phyloP scores from a whole-genome alignment of 2,113 vertebrate genomes.

The Nicator chloris region DNA sequence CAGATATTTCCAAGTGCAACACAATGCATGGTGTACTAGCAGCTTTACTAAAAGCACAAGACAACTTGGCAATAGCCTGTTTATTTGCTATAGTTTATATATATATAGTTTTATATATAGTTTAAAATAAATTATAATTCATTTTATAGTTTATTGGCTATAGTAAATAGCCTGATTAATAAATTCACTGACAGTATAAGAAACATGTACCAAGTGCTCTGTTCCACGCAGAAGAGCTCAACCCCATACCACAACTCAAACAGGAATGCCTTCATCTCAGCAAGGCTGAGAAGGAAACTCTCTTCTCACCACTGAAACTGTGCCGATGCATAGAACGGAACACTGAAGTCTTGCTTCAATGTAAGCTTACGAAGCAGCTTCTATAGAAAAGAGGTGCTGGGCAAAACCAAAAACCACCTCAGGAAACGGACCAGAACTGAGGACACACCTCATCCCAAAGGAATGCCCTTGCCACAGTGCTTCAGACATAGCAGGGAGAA shows the following conservation, averaged over 20 bases:
- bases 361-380: not conserved
- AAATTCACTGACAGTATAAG: not conserved
- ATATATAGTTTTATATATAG: too few species aligned
- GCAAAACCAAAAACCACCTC: not conserved
- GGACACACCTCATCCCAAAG: not conserved
- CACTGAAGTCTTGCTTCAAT: not conserved
- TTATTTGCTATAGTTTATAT: too few species aligned
- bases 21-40: not conserved
- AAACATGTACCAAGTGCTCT: not conserved
- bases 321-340: accelerated
- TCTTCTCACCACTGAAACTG: not conserved
- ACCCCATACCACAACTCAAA: not conserved
- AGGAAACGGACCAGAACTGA: not conserved
- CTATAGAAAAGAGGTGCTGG: not conserved
- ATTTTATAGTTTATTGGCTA: too few species aligned
- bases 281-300: not conserved
- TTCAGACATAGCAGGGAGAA: not conserved
- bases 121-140: too few species aligned
- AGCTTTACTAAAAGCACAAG: not conserved
- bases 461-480: not conserved
- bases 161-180: not conserved
- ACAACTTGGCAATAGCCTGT: not conserved
- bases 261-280: not conserved
- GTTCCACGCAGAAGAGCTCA: not conserved
- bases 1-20: not conserved